Base-by-base conservation (phyloP, 2,113 vertebrate species). In the Syngnathus scovelli region DNA sequence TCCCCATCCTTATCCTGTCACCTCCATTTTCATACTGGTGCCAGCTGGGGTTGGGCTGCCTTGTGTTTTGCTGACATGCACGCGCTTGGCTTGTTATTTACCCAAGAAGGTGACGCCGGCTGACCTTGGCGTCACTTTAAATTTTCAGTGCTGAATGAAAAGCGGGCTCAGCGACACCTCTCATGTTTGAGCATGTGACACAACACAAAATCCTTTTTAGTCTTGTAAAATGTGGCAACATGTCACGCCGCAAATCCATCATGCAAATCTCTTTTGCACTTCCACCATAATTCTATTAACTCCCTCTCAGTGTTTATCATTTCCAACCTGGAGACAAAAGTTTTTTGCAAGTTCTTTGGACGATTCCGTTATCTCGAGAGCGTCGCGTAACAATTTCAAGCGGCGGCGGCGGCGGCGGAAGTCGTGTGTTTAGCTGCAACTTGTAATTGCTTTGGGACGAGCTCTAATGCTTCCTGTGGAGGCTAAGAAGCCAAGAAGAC, bases 381-480 rank as follows among this genome's bases (percentile, higher is more conserved):
- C 15, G 78, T 79, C 84, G 81, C 74, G 82, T 78, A 82, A 78
- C 78, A 81, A 78, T 86, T 82, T 86, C 84, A 78, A 75, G 58
- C 76, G 21, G 72, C 75, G 72, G 58, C 76, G 21, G 72, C 75
- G 72, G 74, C 11, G 43, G 43, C 44, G 76, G 58, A 72, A 19
- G 72, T 73, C 70, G 74, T 80, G 71, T 80, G 84, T 86, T 86
- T 84, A 87, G 80, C 78, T 82, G 68, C 68, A 72, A 68, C 80
- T 83, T 84, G 86, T 89, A 89, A 89, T 89, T 89, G 85, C 88
- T 89, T 89, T 86, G 82, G 82, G 80, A 83, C 88, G 81, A 81
- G 85, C 75, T 67, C 75, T 73, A 72, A 77, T 77, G 79, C 74
- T 77, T 86, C 80, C 75, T 72, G 76, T 71, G 72, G 79, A 66